Evolutionary conservation across 1,140 invertebrate genomes (phyloP), one percentile per base, ranked within the genome.

Genomic region (Drosophila tsacasi): DNA sequence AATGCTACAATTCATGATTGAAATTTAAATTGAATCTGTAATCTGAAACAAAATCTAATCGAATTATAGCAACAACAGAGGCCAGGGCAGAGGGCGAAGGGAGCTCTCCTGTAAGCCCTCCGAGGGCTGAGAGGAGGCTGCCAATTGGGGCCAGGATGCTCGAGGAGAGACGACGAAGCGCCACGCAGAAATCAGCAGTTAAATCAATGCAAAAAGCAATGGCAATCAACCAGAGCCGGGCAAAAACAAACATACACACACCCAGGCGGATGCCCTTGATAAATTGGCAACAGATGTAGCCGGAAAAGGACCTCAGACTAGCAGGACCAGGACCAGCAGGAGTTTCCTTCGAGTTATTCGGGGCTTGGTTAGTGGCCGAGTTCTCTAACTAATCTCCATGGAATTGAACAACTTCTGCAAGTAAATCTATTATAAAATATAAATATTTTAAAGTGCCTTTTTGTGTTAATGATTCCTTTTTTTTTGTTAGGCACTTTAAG

Each of bases 1-100:
- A 80, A 80, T 80, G 77, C 78, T 80, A 80, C 78, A 80, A 80
- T 80, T 80, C 77, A 80, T 80, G 78, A 80, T 80, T 80, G 78
- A 80, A 80, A 80, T 80, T 80, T 80, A 80, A 80, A 80, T 80
- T 80, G 78, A 80, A 80, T 80, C 78, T 80, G 78, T 80, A 80
- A 80, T 80, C 78, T 80, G 78, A 80, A 80, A 80, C 78, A 80
- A 80, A 80, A 80, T 80, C 78, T 79, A 80, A 80, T 80, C 77
- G 78, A 80, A 80, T 80, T 80, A 80, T 80, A 80, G 69, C 78
- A 80, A 80, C 68, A 80, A 75, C 69, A 75, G 52, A 8, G 44
- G 46, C 40, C 23, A 37, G 37, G 25, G 10, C 17, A 35, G n/a
- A 23, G 13, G 17, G 44, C 8, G 2, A 7, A 2, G 37, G 40